Conservation (phyloP, 1,140 invertebrate genomes). For the Ericerus pela region DNA sequence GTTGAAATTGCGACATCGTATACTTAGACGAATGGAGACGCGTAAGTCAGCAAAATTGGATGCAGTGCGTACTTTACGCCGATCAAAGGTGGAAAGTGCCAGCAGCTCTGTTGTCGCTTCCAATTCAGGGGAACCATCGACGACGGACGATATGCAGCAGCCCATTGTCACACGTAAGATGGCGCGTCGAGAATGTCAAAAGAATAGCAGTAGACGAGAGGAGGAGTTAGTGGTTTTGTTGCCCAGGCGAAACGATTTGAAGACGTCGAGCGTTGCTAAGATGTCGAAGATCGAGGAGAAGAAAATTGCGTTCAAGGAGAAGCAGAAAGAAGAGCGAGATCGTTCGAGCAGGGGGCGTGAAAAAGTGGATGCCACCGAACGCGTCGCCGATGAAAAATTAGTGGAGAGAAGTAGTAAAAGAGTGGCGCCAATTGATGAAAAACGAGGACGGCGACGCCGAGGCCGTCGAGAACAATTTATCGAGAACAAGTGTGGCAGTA, state of each 20-base stretch:
- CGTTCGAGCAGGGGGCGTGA: not conserved
- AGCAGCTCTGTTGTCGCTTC: not conserved
- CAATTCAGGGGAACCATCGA: too few species aligned
- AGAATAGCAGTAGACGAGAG: not conserved
- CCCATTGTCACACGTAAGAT: conserved; percentile 2
- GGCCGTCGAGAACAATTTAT: too few species aligned
- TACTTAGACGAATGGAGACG: not conserved
- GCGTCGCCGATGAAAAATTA: not conserved
- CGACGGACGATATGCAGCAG: not conserved
- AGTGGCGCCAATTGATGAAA: too few species aligned
- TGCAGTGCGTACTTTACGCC: not conserved
- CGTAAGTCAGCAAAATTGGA: not conserved
- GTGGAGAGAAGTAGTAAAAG: too few species aligned
- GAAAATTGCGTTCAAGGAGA: not conserved
- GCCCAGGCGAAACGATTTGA: not conserved
- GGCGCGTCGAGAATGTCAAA: not conserved
- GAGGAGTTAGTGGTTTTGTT: not conserved
- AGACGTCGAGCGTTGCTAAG: not conserved
- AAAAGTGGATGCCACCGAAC: not conserved
- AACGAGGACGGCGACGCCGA: too few species aligned
- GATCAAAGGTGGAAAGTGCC: not conserved
- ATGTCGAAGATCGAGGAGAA: too few species aligned
- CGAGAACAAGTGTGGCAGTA: too few species aligned
- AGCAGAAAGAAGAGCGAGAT: too few species aligned
- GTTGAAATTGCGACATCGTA: not conserved